Conservation (phyloP, 2,888 invertebrate species). For the Dryococelus australis region DNA sequence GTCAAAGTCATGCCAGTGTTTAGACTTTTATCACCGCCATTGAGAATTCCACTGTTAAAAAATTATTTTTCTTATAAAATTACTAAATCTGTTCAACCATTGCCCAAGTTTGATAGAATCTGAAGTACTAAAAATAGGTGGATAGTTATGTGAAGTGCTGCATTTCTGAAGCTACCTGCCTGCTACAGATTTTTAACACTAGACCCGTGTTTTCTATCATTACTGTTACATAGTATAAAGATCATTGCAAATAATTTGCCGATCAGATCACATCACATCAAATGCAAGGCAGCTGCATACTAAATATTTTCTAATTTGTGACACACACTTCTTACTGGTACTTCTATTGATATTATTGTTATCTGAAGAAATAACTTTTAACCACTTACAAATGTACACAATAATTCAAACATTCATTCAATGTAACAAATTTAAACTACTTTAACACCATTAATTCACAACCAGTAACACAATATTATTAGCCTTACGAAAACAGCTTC, state of each 20-base stretch:
- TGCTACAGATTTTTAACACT: no score
- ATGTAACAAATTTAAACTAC: background rate
- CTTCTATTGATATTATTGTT: background rate
- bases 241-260: background rate
- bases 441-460: slow-evolving; percentile 7
- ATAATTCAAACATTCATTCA: background rate
- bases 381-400: background rate
- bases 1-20: no score
- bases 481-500: background rate
- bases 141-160: no score
- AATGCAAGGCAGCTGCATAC: background rate
- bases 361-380: no score
- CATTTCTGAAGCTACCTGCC: no score
- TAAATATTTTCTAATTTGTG: background rate
- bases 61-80: no score
- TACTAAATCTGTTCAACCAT: no score
- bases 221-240: background rate
- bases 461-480: background rate
- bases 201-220: background rate
- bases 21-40: no score
- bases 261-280: background rate
- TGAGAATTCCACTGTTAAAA: no score
- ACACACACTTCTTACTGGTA: background rate
- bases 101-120: no score
- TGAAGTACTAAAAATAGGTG: no score